Evolutionary conservation across 2,888 invertebrate genomes (phyloP).

Genomic region (Xestia sexstrigata): DNA sequence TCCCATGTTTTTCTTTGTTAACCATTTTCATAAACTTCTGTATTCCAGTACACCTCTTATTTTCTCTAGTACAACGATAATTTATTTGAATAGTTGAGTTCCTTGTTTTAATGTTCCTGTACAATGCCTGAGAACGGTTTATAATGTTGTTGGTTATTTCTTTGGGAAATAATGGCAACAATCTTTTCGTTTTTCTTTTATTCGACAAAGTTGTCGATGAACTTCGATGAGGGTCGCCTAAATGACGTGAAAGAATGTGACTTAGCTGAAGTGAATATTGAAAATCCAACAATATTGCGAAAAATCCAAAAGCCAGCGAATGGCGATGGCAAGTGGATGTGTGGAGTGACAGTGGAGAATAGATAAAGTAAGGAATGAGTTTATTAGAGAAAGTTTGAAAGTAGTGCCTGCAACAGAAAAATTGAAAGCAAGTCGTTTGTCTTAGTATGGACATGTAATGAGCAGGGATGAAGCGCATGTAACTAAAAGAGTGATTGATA

Average conservation of each 20-base stretch:
- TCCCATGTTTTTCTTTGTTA: no score
- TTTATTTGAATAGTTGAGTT: not conserved
- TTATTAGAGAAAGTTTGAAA: no score
- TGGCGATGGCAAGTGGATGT: no score
- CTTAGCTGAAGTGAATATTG: not conserved
- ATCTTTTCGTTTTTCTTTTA: not conserved
- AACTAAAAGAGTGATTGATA: no score
- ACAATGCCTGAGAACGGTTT: not conserved
- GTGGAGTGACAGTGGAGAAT: no score
- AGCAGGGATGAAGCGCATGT: no score
- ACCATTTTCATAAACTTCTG: no score
- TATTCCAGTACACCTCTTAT: not conserved
- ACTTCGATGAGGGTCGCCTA: not conserved
- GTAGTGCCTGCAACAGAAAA: no score
- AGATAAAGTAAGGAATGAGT: no score
- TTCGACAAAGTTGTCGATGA: not conserved
- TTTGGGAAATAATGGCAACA: not conserved
- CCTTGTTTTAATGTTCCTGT: not conserved
- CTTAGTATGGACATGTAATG: no score
- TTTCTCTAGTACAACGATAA: no score
- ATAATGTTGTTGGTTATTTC: not conserved
- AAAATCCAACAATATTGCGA: not conserved
- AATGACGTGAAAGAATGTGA: not conserved
- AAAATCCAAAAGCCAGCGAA: not conserved
- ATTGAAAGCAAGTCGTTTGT: no score